phyloP scores from a whole-genome alignment of 1,140 invertebrate genomes.

The Penaeus chinensis region DNA sequence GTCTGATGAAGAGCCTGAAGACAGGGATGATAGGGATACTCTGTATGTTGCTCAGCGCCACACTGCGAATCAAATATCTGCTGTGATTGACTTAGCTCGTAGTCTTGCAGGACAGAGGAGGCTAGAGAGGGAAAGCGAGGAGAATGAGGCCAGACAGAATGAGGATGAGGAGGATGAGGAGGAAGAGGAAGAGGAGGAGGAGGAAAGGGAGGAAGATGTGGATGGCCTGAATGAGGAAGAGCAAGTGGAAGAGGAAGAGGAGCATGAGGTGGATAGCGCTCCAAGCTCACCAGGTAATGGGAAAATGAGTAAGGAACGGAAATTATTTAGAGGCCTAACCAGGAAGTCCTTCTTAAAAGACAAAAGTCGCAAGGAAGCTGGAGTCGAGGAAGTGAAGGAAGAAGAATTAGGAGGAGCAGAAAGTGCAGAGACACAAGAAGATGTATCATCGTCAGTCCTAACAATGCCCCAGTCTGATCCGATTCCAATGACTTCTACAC shows the following conservation, averaged over 20 bases:
- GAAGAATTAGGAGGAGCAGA: not conserved
- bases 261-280: not conserved
- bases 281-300: not conserved
- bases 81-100: constrained; percentile 67
- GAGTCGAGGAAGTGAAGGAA: not conserved
- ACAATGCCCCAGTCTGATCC: constrained; percentile 43
- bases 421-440: constrained; percentile 4
- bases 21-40: constrained; percentile 29
- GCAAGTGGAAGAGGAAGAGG: not conserved
- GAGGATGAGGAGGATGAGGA: constrained; percentile 34
- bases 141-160: constrained; percentile 29
- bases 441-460: constrained; percentile 13
- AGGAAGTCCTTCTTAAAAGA: too few species aligned
- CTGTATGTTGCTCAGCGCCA: constrained; percentile 63
- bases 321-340: too few species aligned
- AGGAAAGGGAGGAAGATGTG: constrained; percentile 13
- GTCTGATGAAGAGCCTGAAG: constrained; percentile 45
- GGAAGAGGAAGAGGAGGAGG: constrained; percentile 34
- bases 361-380: too few species aligned
- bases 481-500: constrained; percentile 42
- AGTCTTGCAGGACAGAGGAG: constrained; percentile 58
- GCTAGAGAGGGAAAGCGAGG: constrained; percentile 28
- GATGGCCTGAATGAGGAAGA: constrained; percentile 34
- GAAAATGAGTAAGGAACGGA: too few species aligned
- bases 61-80: constrained; percentile 66